Evolutionary conservation across 2,888 invertebrate genomes (phyloP), one percentile per base, ranked within the genome.

Genomic region (Catotricha subobsoleta): DNA sequence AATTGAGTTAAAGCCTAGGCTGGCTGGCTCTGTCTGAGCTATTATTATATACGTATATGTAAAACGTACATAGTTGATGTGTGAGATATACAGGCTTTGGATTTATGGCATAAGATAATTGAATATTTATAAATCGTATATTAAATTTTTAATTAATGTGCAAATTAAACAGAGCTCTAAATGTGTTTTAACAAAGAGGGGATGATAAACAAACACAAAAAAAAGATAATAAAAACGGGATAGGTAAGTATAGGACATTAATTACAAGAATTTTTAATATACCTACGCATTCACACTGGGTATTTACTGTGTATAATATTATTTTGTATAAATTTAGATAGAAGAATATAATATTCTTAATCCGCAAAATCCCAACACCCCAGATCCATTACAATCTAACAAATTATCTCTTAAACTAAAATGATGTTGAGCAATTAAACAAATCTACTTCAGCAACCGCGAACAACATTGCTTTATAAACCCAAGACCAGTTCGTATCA

Each of bases 361-460:
- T n/a, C 10, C 19, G 12, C 12, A 13, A 36, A 36, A 20, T 33
- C 33, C 9, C 10, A 18, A 16, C 13, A 16, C 16, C 33, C 5
- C 13, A 36, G 20, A 34, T 23, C 21, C 36, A 36, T 36, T 36
- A 36, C 44, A 38, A 42, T 50, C 49, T 51, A 51, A 52, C 50
- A 54, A 54, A 54, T 54, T 53, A 51, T 50, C 47, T 49, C 45
- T 49, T 50, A 45, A 50, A 45, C 48, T 47, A 47, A 48, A 49
- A 47, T 46, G 48, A 51, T 54, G 50, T 52, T 50, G 45, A 48
- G 50, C 52, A 53, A 54, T 54, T 54, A 52, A 53, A 53, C 46
- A 47, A 48, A 45, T 49, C 48, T 49, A 41, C 46, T 46, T 43
- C 47, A 43, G 46, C 46, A 50, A 50, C 52, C 52, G 51, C 53